Conservation (phyloP, 2,888 invertebrate species). For the Drepana falcataria region DNA sequence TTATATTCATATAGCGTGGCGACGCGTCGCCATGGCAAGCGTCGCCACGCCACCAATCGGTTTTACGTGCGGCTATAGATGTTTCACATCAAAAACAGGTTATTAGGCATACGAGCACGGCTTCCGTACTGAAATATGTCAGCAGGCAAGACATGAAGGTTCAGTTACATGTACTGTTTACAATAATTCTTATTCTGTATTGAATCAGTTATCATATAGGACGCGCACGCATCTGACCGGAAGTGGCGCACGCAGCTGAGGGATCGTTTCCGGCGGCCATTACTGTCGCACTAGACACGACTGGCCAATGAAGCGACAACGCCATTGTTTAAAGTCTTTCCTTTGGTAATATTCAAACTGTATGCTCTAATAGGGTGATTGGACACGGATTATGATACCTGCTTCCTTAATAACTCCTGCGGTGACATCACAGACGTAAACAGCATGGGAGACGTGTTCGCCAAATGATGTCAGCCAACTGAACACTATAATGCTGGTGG, state of each 20-base stretch:
- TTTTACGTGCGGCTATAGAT: too few species aligned
- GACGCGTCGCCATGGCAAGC: too few species aligned
- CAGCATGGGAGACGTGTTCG: neutral
- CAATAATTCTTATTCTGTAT: conserved; percentile 42
- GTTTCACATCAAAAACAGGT: neutral
- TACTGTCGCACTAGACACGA: conserved; percentile 43
- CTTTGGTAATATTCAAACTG: conserved; percentile 34
- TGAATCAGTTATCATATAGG: conserved; percentile 47
- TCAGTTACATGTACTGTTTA: conserved; percentile 19
- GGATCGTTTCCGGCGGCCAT: conserved; percentile 58
- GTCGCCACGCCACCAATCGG: too few species aligned
- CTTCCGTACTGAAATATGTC: neutral
- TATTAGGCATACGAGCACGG: neutral
- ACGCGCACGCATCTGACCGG: conserved; percentile 63
- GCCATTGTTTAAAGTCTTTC: conserved; percentile 54
- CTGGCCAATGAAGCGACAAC: conserved; percentile 64
- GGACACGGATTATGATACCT: conserved; percentile 37
- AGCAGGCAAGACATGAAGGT: neutral
- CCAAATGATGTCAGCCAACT: conserved; percentile 4
- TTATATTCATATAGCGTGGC: too few species aligned
- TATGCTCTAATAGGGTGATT: conserved; percentile 42
- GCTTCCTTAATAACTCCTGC: conserved; percentile 13
- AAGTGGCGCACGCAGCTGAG: conserved; percentile 54
- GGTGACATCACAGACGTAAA: neutral
- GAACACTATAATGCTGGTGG: conserved; percentile 5